Conservation (phyloP, 2,797 vertebrate species). For the Pelobates cultripes region DNA sequence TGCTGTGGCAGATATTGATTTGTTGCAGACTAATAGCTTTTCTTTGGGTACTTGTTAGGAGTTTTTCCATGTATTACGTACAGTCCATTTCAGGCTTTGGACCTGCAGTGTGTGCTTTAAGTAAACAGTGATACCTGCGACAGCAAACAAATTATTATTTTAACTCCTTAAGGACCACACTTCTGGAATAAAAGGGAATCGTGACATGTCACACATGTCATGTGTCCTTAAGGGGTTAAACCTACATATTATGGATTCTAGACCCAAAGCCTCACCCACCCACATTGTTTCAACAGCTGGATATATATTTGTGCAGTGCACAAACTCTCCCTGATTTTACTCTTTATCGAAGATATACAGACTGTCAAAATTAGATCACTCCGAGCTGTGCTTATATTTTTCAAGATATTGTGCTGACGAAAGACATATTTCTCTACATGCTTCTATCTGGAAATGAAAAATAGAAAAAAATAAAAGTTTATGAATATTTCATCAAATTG, state of each 20-base stretch:
- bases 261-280: neutral
- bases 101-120: neutral
- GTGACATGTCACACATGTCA: too few species aligned
- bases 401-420: conserved; percentile 22
- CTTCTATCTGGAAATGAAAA: conserved; percentile 19
- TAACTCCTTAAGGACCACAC: too few species aligned
- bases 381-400: neutral
- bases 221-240: too few species aligned
- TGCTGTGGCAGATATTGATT: neutral
- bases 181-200: too few species aligned
- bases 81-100: neutral
- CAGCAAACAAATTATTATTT: neutral
- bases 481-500: conserved; percentile 40
- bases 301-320: neutral
- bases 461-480: neutral
- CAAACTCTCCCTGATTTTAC: neutral
- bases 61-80: neutral
- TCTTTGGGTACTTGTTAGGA: neutral
- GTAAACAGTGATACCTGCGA: too few species aligned
- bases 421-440: conserved; percentile 21
- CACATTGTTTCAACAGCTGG: neutral
- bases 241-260: neutral
- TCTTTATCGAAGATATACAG: conserved; percentile 6
- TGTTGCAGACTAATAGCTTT: neutral
- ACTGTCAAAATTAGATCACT: conserved; percentile 1